These are phyloP conservation scores for Platyura marginata DNA, from an alignment of 1,140 invertebrate species.

Conservation along the genomic window DNA sequence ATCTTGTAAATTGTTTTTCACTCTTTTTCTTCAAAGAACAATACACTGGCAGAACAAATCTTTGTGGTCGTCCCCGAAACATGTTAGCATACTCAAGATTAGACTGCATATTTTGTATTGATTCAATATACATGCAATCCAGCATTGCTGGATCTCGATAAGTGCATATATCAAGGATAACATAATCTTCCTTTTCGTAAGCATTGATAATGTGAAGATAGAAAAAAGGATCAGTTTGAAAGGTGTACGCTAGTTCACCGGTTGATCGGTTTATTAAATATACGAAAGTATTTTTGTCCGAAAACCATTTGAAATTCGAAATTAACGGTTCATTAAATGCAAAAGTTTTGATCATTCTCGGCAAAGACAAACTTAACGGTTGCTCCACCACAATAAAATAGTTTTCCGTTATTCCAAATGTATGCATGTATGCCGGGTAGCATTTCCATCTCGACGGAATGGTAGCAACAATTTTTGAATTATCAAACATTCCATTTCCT, in stretches of 20 bases:
- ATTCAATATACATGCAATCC: constrained; percentile 68
- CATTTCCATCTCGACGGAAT: not conserved
- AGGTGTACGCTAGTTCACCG: not conserved
- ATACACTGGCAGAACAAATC: constrained; percentile 42
- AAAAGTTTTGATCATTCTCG: not conserved
- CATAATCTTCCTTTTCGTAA: not conserved
- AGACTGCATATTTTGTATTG: constrained; percentile 56
- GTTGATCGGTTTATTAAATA: not conserved
- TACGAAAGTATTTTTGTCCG: not conserved
- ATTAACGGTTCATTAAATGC: not conserved
- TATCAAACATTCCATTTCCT: not conserved
- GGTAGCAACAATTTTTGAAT: not conserved
- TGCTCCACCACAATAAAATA: constrained; percentile 2
- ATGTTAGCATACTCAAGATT: constrained; percentile 63
- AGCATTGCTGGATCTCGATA: constrained; percentile 67
- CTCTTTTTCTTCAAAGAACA: not conserved
- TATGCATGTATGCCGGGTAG: not conserved
- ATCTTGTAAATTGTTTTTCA: not conserved
- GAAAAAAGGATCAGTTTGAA: constrained; percentile 1
- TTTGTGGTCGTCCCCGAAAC: constrained; percentile 54
- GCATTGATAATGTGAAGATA: constrained; percentile 1
- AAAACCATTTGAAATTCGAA: not conserved
- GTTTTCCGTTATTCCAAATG: constrained; percentile 1
- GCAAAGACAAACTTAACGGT: not conserved
- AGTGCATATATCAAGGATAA: constrained; percentile 66